phyloP scores from a whole-genome alignment of 2,113 vertebrate genomes.

The Phoenicopterus ruber region DNA sequence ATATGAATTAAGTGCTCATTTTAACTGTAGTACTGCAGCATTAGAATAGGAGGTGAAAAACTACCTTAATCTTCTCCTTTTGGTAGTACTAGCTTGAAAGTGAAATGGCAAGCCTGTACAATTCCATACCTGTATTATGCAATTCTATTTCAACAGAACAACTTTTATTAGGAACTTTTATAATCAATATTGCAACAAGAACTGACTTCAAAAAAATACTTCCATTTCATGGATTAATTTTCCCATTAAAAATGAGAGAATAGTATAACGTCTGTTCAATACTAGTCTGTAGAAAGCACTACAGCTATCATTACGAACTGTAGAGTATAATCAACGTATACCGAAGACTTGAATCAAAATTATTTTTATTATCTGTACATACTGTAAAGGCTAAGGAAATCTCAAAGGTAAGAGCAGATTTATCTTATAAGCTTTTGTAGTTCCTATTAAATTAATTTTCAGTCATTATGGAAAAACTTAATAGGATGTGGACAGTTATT shows the following conservation, averaged over 20 bases:
- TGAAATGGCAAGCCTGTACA: not conserved
- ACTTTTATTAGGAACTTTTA: not conserved
- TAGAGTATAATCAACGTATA: not conserved
- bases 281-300: not conserved
- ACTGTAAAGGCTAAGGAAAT: not conserved
- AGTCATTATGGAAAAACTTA: not conserved
- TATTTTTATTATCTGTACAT: not conserved
- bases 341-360: not conserved
- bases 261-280: not conserved
- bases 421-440: not conserved
- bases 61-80: not conserved
- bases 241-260: not conserved
- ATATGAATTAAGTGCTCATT: not conserved
- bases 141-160: not conserved
- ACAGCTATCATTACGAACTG: not conserved
- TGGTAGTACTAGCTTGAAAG: not conserved
- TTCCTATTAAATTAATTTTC: not conserved
- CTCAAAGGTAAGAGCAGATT: not conserved
- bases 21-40: not conserved
- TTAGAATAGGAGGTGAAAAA: not conserved
- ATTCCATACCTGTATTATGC: not conserved
- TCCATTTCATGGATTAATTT: not conserved
- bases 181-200: not conserved
- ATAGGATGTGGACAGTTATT: not conserved
- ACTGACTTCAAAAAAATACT: not conserved